Conservation (phyloP, 1,140 invertebrate species). For the Globodera ellingtonae region DNA sequence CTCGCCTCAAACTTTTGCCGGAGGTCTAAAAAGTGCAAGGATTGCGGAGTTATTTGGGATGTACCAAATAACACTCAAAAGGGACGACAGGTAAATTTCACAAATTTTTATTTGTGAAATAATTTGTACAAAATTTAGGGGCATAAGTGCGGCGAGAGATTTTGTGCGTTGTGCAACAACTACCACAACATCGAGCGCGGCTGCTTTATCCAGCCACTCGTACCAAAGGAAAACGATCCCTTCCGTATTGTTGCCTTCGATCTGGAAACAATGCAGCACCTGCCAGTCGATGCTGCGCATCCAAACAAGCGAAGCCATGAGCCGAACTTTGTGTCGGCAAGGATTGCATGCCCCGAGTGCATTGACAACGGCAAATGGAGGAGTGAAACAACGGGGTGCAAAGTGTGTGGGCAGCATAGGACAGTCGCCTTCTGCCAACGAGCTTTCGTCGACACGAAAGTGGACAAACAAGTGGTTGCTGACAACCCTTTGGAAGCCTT, state of each 20-base stretch:
- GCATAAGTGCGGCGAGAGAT: background rate
- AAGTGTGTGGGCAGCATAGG: background rate
- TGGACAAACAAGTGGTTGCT: background rate
- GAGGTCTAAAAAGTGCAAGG: background rate
- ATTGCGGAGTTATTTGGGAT: background rate
- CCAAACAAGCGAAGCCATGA: background rate
- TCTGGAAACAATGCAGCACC: conserved; percentile 1
- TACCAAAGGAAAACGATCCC: background rate
- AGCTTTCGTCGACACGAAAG: background rate
- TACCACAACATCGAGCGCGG: background rate
- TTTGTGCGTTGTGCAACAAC: background rate
- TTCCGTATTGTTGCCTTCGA: background rate
- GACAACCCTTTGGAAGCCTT: background rate
- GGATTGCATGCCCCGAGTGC: background rate
- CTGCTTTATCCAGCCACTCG: background rate
- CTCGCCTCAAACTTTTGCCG: background rate
- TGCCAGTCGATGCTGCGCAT: background rate
- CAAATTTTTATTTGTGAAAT: no score
- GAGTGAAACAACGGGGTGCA: no score
- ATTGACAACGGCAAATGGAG: background rate
- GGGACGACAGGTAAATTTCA: no score
- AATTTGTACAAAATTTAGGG: background rate
- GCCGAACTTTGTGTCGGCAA: background rate
- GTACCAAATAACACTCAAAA: no score
- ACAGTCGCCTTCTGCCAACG: background rate